Evolutionary conservation across 2,888 invertebrate genomes (phyloP), one percentile per base, ranked within the genome.

Genomic region (Venusia cambrica): DNA sequence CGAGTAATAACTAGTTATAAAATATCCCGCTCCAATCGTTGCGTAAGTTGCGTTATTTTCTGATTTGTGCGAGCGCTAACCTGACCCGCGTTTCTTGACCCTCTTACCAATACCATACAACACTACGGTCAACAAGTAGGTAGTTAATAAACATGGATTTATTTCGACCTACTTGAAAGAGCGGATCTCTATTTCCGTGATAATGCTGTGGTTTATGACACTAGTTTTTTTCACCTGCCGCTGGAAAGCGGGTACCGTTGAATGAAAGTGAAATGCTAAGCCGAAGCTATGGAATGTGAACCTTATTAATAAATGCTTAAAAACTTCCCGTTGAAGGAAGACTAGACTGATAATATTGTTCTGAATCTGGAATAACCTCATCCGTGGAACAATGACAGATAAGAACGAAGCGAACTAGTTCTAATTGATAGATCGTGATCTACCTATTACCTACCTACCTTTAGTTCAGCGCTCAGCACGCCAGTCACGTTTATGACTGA

Each of bases 241-340:
- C n/a, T n/a, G n/a, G 11, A 31, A 10, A 6, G 12, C 39, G 37
- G 45, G 45, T 42, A 53, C 48, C 47, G 40, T 27, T 50, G 43
- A n/a, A n/a, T n/a, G n/a, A 50, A 53, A 54, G 54, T 48, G 44
- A 52, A 48, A 50, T 47, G 28, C 15, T 3, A 10, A 6, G 14
- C 5, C 7, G 4, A 2, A n/a, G 17, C 5, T 8, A 26, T 15
- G 15, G 25, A 32, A 25, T 22, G 30, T 27, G n/a, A 10, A 27
- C 17, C 24, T 35, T 10, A n/a, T n/a, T n/a, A n/a, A n/a, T n/a
- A n/a, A n/a, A n/a, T n/a, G n/a, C n/a, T n/a, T n/a, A n/a, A n/a
- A n/a, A n/a, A n/a, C n/a, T n/a, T n/a, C n/a, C n/a, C n/a, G n/a
- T n/a, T n/a, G n/a, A n/a, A n/a, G n/a, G n/a, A n/a, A n/a, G n/a